A percentile compares a stretch with the other conserved stretches of the same genome.
These are phyloP conservation scores for Andrena minutula DNA, from an alignment of 2,888 invertebrate genomes.

Conservation along the genomic window DNA sequence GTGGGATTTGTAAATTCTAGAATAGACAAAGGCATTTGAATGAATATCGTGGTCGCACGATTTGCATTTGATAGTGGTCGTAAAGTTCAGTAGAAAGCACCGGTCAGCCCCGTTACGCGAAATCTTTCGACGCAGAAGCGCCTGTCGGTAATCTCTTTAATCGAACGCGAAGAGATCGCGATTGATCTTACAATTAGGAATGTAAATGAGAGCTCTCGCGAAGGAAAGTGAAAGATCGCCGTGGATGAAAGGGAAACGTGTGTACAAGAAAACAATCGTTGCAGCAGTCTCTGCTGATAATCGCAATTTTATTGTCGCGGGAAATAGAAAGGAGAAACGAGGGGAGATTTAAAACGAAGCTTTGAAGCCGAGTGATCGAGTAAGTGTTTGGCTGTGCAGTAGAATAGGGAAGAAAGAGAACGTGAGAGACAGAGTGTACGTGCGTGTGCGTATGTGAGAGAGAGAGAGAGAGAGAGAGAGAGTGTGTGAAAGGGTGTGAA, in stretches of 20 bases:
- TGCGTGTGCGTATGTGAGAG: not conserved
- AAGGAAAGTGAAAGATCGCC: not conserved
- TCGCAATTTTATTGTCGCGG: constrained; percentile 24
- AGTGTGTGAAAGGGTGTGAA: constrained; percentile 51
- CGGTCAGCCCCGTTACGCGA: constrained; percentile 41
- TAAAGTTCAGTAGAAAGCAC: constrained; percentile 5
- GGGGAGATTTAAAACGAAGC: constrained; percentile 34
- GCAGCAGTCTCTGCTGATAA: constrained; percentile 60
- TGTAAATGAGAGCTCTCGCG: constrained; percentile 14
- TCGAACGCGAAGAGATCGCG: constrained; percentile 36
- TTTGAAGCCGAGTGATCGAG: constrained; percentile 80
- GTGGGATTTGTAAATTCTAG: not conserved
- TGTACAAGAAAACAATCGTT: constrained; percentile 46
- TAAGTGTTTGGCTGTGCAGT: constrained; percentile 84
- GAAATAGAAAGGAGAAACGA: constrained; percentile 4
- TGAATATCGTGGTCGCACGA: constrained; percentile 13
- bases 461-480: not conserved
- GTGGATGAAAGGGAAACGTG: constrained; percentile 4
- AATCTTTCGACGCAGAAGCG: constrained; percentile 26
- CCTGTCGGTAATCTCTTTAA: constrained; percentile 39
- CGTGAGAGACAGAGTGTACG: constrained; percentile 40
- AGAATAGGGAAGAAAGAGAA: constrained; percentile 76
- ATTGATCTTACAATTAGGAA: constrained; percentile 30
- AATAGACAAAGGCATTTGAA: not conserved
- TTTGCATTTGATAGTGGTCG: not conserved